Evolutionary conservation across 2,888 invertebrate genomes (phyloP).

Genomic region (Pheosia gnoma): DNA sequence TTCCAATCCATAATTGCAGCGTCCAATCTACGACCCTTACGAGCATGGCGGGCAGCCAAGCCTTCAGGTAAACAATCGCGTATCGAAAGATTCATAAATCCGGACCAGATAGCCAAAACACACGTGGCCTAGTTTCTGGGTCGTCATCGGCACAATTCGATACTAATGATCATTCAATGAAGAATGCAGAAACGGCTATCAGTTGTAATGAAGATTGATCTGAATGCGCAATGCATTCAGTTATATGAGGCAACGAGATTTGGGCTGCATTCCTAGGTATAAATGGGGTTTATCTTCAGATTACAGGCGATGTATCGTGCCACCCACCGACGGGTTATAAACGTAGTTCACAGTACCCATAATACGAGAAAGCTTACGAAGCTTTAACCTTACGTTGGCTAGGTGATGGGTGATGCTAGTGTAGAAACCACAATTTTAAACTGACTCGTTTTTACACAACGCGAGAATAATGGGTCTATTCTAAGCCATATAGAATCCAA

Average conservation of each 20-base stretch:
- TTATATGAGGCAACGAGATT: constrained; percentile 15
- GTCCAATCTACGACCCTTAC: background rate
- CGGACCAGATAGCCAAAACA: constrained; percentile 4
- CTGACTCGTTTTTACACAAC: too few relatives aligned
- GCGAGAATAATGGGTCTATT: background rate
- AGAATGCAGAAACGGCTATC: background rate
- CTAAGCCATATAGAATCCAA: background rate
- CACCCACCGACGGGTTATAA: too few relatives aligned
- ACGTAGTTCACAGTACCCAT: too few relatives aligned
- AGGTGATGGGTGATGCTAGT: too few relatives aligned
- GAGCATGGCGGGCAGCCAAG: background rate
- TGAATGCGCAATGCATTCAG: constrained; percentile 21
- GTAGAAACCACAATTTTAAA: too few relatives aligned
- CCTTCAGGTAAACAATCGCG: background rate
- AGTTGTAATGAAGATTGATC: constrained; percentile 22
- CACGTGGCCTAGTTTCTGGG: background rate
- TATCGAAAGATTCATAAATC: constrained; percentile 7
- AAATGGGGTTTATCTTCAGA: background rate
- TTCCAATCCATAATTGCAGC: constrained; percentile 7
- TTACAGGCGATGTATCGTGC: background rate
- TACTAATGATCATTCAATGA: constrained; percentile 1
- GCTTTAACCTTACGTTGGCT: too few relatives aligned
- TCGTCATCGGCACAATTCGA: background rate
- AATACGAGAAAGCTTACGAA: too few relatives aligned
- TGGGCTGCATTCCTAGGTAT: constrained; percentile 15